Evolutionary conservation across 2,797 vertebrate species (phyloP).

Genomic region (Sebastes matsubarae): DNA sequence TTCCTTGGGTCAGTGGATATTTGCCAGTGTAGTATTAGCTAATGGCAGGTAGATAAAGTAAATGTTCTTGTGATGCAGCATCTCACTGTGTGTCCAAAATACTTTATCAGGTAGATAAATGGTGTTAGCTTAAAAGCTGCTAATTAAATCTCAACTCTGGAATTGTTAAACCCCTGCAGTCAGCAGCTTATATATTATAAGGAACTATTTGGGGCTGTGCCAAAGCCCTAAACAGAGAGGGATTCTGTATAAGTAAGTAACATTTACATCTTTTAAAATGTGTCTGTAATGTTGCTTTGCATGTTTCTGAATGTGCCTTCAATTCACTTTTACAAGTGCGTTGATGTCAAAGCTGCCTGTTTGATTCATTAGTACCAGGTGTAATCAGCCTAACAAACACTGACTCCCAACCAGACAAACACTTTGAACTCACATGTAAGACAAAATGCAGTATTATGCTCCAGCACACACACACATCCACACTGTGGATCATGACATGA

Average conservation of each 20-base stretch:
- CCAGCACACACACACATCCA: constrained; percentile 21
- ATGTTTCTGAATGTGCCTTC: not conserved
- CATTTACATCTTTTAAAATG: not conserved
- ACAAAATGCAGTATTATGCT: constrained; percentile 24
- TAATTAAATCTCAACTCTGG: constrained; percentile 38
- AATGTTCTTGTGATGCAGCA: constrained; percentile 6
- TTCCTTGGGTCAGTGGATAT: not conserved
- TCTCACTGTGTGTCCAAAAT: constrained; percentile 14
- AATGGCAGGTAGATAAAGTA: not conserved
- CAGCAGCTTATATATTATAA: constrained; percentile 10
- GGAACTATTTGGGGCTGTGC: not conserved
- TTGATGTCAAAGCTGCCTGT: not conserved
- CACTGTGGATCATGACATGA: not conserved
- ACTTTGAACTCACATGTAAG: constrained; percentile 7
- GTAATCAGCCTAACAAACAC: constrained; percentile 5
- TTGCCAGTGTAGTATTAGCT: not conserved
- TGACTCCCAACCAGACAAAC: constrained; percentile 12
- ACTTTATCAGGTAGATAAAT: constrained; percentile 18
- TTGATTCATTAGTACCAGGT: not conserved
- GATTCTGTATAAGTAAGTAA: not conserved
- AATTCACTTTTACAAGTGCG: not conserved
- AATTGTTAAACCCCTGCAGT: constrained; percentile 14
- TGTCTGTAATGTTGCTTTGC: not conserved
- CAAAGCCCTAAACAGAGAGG: not conserved
- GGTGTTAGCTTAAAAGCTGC: constrained; percentile 30